These are phyloP conservation scores for Steinernema scapterisci DNA, from an alignment of 2,888 invertebrate genomes.

Conservation along the genomic window DNA sequence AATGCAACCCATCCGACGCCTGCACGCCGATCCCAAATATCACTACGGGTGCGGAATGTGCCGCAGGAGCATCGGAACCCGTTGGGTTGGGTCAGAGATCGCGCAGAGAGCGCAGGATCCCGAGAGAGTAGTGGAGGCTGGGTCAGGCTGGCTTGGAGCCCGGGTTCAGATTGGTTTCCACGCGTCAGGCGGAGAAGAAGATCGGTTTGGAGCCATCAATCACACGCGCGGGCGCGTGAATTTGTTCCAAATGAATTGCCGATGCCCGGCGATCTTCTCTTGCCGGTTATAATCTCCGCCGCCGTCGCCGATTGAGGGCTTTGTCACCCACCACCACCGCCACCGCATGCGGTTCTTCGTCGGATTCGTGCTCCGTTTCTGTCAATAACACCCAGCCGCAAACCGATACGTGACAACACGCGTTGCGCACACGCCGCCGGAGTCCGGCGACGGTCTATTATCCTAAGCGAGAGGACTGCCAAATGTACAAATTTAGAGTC, in stretches of 20 bases:
- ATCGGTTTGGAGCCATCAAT: slow-evolving; percentile 1
- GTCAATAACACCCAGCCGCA: slow-evolving; percentile 26
- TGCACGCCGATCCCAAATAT: too few relatives aligned
- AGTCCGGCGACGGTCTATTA: neutral
- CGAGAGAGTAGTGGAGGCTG: too few relatives aligned
- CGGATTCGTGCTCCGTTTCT: slow-evolving; percentile 18
- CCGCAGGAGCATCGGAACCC: too few relatives aligned
- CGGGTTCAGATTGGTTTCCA: too few relatives aligned
- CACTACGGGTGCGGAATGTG: too few relatives aligned
- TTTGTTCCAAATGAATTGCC: slow-evolving; percentile 32
- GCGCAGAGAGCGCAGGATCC: neutral
- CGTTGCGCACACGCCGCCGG: neutral
- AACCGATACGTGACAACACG: slow-evolving; percentile 30
- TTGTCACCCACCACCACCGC: neutral
- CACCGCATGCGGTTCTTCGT: too few relatives aligned
- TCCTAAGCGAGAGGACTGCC: neutral
- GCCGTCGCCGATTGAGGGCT: neutral
- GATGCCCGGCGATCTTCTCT: neutral
- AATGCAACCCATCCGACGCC: neutral
- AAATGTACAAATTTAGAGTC: slow-evolving; percentile 6
- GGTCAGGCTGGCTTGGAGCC: too few relatives aligned
- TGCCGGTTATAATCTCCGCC: neutral
- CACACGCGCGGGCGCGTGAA: slow-evolving; percentile 19
- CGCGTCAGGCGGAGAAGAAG: too few relatives aligned
- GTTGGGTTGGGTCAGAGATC: neutral